A percentile compares a stretch with the other conserved stretches of the same genome.
Conservation (phyloP, 2,797 vertebrate genomes). For the Leontocebus nigricollis region DNA sequence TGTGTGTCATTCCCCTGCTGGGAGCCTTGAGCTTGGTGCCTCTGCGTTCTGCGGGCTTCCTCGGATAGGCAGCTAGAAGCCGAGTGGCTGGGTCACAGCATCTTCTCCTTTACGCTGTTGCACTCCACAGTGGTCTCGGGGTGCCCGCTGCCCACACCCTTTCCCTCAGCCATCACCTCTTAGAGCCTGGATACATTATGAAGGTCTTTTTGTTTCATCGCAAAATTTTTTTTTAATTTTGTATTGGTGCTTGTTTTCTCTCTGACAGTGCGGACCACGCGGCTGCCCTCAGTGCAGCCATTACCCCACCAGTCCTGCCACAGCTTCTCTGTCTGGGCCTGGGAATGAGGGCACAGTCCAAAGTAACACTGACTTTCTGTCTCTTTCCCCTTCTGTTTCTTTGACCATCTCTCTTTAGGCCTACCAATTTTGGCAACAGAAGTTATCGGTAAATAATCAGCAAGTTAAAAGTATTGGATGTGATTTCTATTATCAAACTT, state of each 20-base stretch:
- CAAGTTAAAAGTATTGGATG: not conserved
- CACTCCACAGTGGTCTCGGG: accelerated
- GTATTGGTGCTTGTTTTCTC: not conserved
- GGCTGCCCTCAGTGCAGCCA: not conserved
- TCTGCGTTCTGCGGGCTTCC: accelerated
- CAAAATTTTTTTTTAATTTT: not conserved
- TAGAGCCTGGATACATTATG: too few species aligned
- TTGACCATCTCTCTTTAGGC: constrained; percentile 9
- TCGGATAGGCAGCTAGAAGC: not conserved
- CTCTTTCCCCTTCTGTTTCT: not conserved
- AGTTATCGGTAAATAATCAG: not conserved
- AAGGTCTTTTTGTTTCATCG: not conserved
- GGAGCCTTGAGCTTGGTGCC: not conserved
- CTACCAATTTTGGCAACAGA: not conserved
- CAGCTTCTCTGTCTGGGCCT: not conserved
- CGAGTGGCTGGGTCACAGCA: accelerated
- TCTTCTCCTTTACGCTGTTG: not conserved
- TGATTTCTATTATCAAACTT: not conserved
- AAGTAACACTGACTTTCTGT: not conserved
- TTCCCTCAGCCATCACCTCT: not conserved
- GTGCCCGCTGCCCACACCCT: not conserved
- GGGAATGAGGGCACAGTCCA: not conserved
- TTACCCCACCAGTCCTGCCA: not conserved
- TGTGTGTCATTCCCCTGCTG: not conserved
- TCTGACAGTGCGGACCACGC: accelerated